Base-by-base conservation (phyloP, 2,888 invertebrate genomes). In the Silvanus unidentatus region DNA sequence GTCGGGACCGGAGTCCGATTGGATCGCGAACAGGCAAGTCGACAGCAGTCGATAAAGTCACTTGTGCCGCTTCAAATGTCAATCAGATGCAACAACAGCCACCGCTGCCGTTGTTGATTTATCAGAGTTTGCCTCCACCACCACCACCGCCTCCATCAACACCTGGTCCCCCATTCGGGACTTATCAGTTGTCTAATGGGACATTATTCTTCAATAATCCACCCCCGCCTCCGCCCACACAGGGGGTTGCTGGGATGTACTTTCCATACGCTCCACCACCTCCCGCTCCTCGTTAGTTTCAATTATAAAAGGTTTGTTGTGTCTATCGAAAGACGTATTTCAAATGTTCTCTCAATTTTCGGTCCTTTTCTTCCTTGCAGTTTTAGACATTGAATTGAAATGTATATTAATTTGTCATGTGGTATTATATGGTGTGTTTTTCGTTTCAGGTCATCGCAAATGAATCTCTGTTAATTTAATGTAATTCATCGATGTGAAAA, bases 131-230 rank as follows among this genome's bases (percentile, higher is more conserved):
- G 29, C 41, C 42, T 22, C 51, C 43, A 16, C 50, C 64, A 70
- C 64, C 74, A 65, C 69, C 68, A 64, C 44, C 47, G 30, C 39
- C 34, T 38, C 45, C 16, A 10, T 42, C 47, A 35, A 32, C 34
- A 40, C 45, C 16, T 6, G 52, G 50, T 15, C 42, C 39, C 40
- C 40, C 52, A 10, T 59, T 54, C 40, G 64, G 60, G 44, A 59
- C 64, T 30, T 68, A 62, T 54, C 64, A 59, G 44, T 51, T 69
- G 50, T 59, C 65, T 16, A 68, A 66, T 46, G 69, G 68, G 14
- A 53, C 65, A 6, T 49, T 69, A 47, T 65, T 69, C 49, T 71
- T 68, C 53, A 64, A 66, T 11, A 66, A 68, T 40, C 68, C 70
- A 9, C 65, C 69, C 3, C 66, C 65, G 9, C 59, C 62, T 15